phyloP scores from a whole-genome alignment of 2,888 invertebrate species.

The Galerucella nymphaeae region DNA sequence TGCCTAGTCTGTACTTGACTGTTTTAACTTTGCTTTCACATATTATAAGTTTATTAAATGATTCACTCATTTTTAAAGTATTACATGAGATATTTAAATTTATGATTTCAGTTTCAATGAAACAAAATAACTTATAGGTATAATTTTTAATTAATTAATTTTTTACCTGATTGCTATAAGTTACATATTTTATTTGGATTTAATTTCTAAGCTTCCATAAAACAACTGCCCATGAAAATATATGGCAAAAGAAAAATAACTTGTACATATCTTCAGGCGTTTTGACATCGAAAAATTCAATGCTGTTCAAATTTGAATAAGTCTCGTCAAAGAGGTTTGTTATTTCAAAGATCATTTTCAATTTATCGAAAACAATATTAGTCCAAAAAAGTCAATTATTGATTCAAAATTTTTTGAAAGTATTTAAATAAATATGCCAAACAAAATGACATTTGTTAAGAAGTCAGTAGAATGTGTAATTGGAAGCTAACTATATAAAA shows the following conservation, averaged over 20 bases:
- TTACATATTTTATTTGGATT: background rate
- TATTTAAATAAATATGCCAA: background rate
- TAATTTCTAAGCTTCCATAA: constrained; percentile 51
- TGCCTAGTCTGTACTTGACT: no score
- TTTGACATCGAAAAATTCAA: constrained; percentile 52
- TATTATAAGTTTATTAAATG: no score
- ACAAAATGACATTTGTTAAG: background rate
- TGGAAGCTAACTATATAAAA: no score
- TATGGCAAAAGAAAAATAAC: constrained; percentile 55
- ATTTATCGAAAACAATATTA: background rate
- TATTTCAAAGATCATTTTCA: constrained; percentile 48
- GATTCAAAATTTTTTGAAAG: constrained; percentile 2
- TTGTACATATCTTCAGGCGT: constrained; percentile 55
- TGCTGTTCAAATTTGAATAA: constrained; percentile 40
- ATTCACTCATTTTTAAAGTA: no score
- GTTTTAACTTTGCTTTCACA: no score
- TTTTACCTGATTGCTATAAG: no score
- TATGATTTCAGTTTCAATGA: no score
- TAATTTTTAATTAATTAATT: no score
- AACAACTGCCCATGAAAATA: constrained; percentile 54
- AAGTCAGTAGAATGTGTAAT: background rate
- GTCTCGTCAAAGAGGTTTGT: constrained; percentile 44
- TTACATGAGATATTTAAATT: no score
- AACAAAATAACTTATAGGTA: no score
- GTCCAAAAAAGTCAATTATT: background rate